Evolutionary conservation across 2,797 vertebrate genomes (phyloP).

Genomic region (Rhodeus uyekii): DNA sequence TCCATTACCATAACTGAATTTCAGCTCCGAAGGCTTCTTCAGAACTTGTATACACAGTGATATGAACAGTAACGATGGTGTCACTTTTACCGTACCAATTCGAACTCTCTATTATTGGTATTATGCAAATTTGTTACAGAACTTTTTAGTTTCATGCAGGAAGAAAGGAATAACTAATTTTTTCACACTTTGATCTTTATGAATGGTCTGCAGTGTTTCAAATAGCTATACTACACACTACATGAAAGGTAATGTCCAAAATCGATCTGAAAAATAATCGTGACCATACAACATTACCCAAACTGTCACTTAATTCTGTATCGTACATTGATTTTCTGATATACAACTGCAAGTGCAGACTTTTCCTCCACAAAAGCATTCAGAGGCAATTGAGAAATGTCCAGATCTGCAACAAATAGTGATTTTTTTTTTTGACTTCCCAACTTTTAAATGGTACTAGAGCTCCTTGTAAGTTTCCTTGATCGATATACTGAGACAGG

Average conservation of each 20-base stretch:
- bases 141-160: neutral
- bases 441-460: slow-evolving; percentile 2
- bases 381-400: neutral
- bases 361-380: slow-evolving; percentile 3
- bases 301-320: neutral
- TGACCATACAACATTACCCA: neutral
- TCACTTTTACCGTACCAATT: neutral
- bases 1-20: neutral
- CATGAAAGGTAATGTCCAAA: neutral
- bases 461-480: slow-evolving; percentile 11
- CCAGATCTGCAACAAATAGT: neutral
- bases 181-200: neutral
- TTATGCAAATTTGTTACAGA: neutral
- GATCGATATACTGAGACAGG: slow-evolving; percentile 35
- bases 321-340: slow-evolving; percentile 2
- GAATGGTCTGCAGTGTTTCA: neutral
- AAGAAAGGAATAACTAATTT: neutral
- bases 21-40: neutral
- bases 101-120: no score
- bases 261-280: neutral
- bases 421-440: neutral
- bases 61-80: neutral
- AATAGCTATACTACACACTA: neutral
- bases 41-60: neutral
- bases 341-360: neutral